Base-by-base conservation (phyloP, 2,113 vertebrate genomes). In the Polypterus bichir region DNA sequence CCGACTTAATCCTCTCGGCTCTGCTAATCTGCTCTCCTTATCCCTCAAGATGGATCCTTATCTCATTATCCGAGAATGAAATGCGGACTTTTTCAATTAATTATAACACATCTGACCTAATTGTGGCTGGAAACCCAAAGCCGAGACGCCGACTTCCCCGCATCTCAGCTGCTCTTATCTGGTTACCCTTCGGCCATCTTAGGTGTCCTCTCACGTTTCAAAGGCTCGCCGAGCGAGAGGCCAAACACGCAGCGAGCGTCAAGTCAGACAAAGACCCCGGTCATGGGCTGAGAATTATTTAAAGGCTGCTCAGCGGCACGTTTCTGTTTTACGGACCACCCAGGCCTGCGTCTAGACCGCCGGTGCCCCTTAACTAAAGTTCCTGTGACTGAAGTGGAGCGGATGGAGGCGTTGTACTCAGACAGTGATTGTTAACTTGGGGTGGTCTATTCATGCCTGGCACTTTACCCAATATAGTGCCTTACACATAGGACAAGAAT, bases 71-170 rank as follows among this genome's bases (percentile, higher is more conserved):
- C 9, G 27, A 27, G n/a, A 49, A 62, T 63, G 64, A 65, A 66
- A 62, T 48, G 49, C 65, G 11, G 46, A 61, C n/a, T 60, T 70
- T 52, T 53, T 59, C 55, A 70, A 68, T 70, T 65, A 70, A 68
- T 68, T 66, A 70, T 49, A 57, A 5, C 52, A 68, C 62, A 70
- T 74, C 66, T 61, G 61, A 51, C 52, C 57, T 65, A 70, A 74
- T 71, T 63, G 68, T 63, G 44, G 11, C 67, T 63, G 56, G 64
- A 66, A 64, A 73, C 56, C 63, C 58, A 65, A 71, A 69, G 62
- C 54, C 47, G 27, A 51, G 63, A 56, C 65, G 10, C 71, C 11
- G 62, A 66, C 66, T 59, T 59, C 61, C 53, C 66, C 5, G 44
- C 61, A 66, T 65, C 56, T 61, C 48, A 51, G 10, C 64, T 62